Conservation (phyloP, 2,113 vertebrate species). For the Turdus rufiventris region DNA sequence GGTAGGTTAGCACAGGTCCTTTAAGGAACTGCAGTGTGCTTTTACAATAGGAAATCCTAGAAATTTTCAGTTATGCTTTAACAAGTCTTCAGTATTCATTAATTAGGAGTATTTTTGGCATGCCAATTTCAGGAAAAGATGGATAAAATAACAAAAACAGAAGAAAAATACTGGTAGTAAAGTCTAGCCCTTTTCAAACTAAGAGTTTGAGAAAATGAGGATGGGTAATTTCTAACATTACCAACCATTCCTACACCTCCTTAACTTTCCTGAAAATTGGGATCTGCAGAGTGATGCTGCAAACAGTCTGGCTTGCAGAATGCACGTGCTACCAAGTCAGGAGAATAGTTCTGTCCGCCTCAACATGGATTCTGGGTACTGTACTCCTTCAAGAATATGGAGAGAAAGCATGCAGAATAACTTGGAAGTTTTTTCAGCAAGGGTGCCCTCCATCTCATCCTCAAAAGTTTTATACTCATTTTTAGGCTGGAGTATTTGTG, state of each 20-base stretch:
- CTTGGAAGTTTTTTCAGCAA: background rate
- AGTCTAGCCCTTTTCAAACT: background rate
- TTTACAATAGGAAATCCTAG: background rate
- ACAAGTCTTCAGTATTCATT: background rate
- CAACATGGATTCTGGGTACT: fast-evolving
- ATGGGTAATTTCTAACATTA: background rate
- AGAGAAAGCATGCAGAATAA: background rate
- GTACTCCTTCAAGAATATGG: fast-evolving
- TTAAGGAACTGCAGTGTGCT: background rate
- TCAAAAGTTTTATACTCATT: background rate
- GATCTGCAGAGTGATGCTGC: background rate
- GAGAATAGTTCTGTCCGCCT: background rate
- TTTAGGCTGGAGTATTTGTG: background rate
- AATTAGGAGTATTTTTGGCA: background rate
- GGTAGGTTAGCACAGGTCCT: background rate
- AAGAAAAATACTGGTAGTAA: background rate
- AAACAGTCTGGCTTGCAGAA: background rate
- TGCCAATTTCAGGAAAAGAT: background rate
- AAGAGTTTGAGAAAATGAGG: background rate
- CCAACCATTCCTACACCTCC: background rate
- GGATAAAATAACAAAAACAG: background rate
- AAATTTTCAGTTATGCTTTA: background rate
- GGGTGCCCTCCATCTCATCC: background rate
- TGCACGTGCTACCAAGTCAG: fast-evolving
- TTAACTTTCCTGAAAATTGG: background rate